Evolutionary conservation across 2,113 vertebrate genomes (phyloP), one percentile per base, ranked within the genome.

Genomic region (Eonycteris spelaea): DNA sequence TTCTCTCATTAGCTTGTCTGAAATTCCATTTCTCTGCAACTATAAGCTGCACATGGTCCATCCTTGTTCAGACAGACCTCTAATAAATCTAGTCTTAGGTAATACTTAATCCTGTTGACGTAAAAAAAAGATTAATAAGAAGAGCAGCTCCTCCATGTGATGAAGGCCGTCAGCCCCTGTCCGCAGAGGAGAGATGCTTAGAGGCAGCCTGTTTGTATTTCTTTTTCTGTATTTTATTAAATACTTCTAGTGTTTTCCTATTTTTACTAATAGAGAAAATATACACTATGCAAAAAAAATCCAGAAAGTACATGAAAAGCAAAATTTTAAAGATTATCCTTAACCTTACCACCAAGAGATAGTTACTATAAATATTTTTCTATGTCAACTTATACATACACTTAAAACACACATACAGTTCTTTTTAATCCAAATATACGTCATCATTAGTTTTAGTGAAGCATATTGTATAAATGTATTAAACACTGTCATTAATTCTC

Each of bases 1-100:
- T 90, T 61, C 40, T 96, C 73, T 79, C 38, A 75, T 96, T 96
- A 96, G 55, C n/a, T 53, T 82, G 33, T 67, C 93, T 94, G 30
- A 91, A 86, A 78, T 70, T 63, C 33, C 30, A 70, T 79, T 75
- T 95, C 35, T 45, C 48, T 90, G 65, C 4, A 68, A 57, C 68
- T 67, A 28, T 21, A 45, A 57, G 38, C 78, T 93, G 35, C 57
- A n/a, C 19, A 28, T 40, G 88, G 61, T 68, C 40, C 57, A 35
- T 70, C 35, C 67, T 73, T 70, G 33, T n/a, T 90, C 65, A 55
- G 65, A 43, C 12, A 24, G 67, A 92, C 26, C 8, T 33, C n/a
- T 55, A 83, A 90, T 70, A 90, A 93, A 93, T 83, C 51, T 38
- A 53, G 26, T 38, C 51, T 55, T 48, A 38, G 26, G 65, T 55